A percentile compares a stretch with the other conserved stretches of the same genome.
phyloP scores from a whole-genome alignment of 2,888 invertebrate genomes.

The Polyommatus icarus region DNA sequence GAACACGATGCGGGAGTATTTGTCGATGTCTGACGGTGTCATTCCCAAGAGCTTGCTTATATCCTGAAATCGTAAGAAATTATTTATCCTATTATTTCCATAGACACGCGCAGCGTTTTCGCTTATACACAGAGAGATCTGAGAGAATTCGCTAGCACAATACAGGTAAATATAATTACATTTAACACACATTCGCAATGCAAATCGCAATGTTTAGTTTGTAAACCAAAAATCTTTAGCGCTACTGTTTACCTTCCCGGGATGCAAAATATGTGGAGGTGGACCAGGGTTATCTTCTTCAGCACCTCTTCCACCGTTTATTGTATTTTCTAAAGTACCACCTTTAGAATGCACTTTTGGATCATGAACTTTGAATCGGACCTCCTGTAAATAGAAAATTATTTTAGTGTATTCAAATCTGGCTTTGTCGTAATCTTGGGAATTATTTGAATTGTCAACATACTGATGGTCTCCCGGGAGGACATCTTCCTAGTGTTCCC shows the following conservation, averaged over 20 bases:
- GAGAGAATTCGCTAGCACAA: slow-evolving; percentile 3
- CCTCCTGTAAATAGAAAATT: slow-evolving; percentile 84
- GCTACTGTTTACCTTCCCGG: slow-evolving; percentile 84
- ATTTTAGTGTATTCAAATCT: not conserved
- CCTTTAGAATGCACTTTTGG: slow-evolving; percentile 96
- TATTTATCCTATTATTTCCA: slow-evolving; percentile 19
- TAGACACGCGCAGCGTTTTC: not conserved
- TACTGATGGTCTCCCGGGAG: slow-evolving; percentile 77
- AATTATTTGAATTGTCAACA: slow-evolving; percentile 42
- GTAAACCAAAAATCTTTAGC: not conserved
- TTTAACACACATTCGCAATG: slow-evolving; percentile 36
- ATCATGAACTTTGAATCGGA: slow-evolving; percentile 96
- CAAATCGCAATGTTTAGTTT: slow-evolving; percentile 23
- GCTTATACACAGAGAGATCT: not conserved
- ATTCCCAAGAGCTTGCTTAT: slow-evolving; percentile 95
- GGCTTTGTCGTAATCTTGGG: slow-evolving; percentile 14
- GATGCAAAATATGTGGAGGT: slow-evolving; percentile 89
- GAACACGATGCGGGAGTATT: slow-evolving; percentile 98
- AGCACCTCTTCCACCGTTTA: slow-evolving; percentile 88
- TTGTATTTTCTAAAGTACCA: slow-evolving; percentile 93
- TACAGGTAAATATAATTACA: not conserved
- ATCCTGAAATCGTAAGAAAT: slow-evolving; percentile 76
- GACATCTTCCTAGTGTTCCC: slow-evolving; percentile 86
- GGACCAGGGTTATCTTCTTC: slow-evolving; percentile 84
- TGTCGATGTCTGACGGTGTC: slow-evolving; percentile 99